Base-by-base conservation (phyloP, 2,888 invertebrate species). In the Troglohyphantes excavatus region DNA sequence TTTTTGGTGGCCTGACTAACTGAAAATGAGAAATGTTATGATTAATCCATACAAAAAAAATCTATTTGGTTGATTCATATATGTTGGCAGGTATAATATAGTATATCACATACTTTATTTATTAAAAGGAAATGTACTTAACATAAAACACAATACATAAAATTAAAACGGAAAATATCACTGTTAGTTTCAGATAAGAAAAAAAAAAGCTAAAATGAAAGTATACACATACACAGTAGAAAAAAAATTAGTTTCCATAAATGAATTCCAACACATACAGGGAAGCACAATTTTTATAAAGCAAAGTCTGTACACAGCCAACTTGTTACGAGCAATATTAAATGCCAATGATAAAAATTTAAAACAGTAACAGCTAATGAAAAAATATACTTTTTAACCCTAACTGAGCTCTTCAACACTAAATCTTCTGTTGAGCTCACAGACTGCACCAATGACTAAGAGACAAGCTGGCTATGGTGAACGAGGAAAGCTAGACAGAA, bases 401-500 rank as follows among this genome's bases (percentile, higher is more conserved):
- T 53, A 53, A 76, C 61, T 39, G 2, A 76, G 61, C 7, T n/a
- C 46, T n/a, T 27, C 73, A 76, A 43, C 26, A 43, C 33, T 21
- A 19, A 39, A 27, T 21, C n/a, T 63, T 78, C 21, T 11, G 21
- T 59, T n/a, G 59, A 75, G 33, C 59, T 75, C 33, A n/a, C 19
- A 23, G 39, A 73, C 72, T 23, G 46, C 27, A 29, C 29, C 33
- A 61, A 33, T 23, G 61, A 75, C 75, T 43, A 61, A 53, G 67
- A 85, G 53, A 53, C 29, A 70, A 73, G 70, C 79, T 63, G 72
- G 43, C 19, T 79, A 79, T 87, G 81, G 81, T 81, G 67, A 78
- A 63, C 73, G 72, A 59, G 53, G 53, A 43, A 53, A 81, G 79
- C 79, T 67, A 79, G 33, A 68, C 23, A 88, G 81, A 81, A 76